Percentiles rank a stretch among this genome's conserved stretches.
phyloP scores from a whole-genome alignment of 2,888 invertebrate species.

The Ephialtes manifestator region DNA sequence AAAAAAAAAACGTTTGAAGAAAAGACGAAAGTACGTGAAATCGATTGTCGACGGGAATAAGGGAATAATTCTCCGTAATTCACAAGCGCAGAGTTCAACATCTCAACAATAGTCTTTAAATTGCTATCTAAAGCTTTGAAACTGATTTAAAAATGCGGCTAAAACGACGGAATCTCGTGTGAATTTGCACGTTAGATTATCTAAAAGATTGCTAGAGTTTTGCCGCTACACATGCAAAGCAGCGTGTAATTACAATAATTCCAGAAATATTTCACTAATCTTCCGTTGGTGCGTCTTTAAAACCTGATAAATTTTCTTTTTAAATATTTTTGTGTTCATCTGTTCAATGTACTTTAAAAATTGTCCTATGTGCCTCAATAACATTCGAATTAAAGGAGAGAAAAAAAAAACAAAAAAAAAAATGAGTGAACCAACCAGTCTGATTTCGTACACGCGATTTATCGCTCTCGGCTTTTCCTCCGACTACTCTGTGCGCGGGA shows the following conservation, averaged over 20 bases:
- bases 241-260: constrained; percentile 35
- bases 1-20: constrained; percentile 72
- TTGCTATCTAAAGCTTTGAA: constrained; percentile 8
- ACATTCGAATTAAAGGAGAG: constrained; percentile 37
- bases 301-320: constrained; percentile 2
- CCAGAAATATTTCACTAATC: constrained; percentile 63
- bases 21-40: constrained; percentile 75
- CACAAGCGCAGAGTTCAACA: constrained; percentile 17
- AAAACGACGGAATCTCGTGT: not conserved
- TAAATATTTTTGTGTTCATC: constrained; percentile 45
- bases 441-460: constrained; percentile 4
- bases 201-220: constrained; percentile 61
- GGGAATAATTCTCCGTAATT: constrained; percentile 26
- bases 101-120: constrained; percentile 40
- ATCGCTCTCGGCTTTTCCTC: constrained; percentile 12
- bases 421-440: constrained; percentile 15
- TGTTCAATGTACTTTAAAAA: constrained; percentile 43
- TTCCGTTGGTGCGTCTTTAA: constrained; percentile 69
- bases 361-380: constrained; percentile 63
- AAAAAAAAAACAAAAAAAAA: constrained; percentile 13
- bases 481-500: constrained; percentile 22
- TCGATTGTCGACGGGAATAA: constrained; percentile 58
- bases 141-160: constrained; percentile 15
- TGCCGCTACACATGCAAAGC: constrained; percentile 22
- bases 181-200: constrained; percentile 28